phyloP scores from a whole-genome alignment of 2,797 vertebrate species.

The Labroides dimidiatus region DNA sequence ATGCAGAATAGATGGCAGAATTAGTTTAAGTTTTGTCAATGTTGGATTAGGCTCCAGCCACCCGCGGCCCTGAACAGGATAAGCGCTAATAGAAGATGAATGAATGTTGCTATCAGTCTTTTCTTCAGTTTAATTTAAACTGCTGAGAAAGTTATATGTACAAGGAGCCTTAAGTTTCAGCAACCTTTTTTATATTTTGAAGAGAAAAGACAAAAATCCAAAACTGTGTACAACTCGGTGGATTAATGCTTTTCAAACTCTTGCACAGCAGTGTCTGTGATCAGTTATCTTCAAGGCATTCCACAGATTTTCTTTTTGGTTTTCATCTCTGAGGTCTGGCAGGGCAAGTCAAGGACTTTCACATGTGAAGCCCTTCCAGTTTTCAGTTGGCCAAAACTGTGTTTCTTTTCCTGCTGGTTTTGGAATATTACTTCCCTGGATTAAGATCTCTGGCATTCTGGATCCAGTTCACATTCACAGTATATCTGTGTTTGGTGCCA shows the following conservation, averaged over 20 bases:
- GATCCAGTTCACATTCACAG: slow-evolving; percentile 14
- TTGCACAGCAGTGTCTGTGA: slow-evolving; percentile 21
- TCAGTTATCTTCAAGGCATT: slow-evolving; percentile 60
- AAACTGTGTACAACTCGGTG: slow-evolving; percentile 7
- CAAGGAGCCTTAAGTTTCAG: slow-evolving; percentile 12
- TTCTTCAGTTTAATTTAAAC: slow-evolving; percentile 3
- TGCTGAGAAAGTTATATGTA: slow-evolving; percentile 11
- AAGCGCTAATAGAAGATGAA: no score
- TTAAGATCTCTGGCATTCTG: slow-evolving; percentile 42
- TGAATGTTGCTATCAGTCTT: slow-evolving; percentile 8
- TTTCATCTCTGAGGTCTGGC: slow-evolving; percentile 45
- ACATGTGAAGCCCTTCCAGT: slow-evolving; percentile 47
- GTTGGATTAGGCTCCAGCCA: no score
- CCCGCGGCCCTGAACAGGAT: no score
- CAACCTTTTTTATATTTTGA: slow-evolving; percentile 11
- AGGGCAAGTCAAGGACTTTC: slow-evolving; percentile 38
- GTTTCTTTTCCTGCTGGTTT: slow-evolving; percentile 31
- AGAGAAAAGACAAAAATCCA: slow-evolving; percentile 17
- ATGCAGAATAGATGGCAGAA: slow-evolving; percentile 4
- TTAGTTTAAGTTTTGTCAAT: background rate
- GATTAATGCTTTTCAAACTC: slow-evolving; percentile 6
- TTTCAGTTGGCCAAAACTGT: slow-evolving; percentile 36
- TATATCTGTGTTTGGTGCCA: slow-evolving; percentile 33
- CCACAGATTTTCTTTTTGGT: slow-evolving; percentile 30
- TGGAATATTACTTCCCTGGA: slow-evolving; percentile 28